Percentiles rank a stretch among this genome's conserved stretches.
phyloP scores from a whole-genome alignment of 2,797 vertebrate genomes.

The Cichlasoma orientale region DNA sequence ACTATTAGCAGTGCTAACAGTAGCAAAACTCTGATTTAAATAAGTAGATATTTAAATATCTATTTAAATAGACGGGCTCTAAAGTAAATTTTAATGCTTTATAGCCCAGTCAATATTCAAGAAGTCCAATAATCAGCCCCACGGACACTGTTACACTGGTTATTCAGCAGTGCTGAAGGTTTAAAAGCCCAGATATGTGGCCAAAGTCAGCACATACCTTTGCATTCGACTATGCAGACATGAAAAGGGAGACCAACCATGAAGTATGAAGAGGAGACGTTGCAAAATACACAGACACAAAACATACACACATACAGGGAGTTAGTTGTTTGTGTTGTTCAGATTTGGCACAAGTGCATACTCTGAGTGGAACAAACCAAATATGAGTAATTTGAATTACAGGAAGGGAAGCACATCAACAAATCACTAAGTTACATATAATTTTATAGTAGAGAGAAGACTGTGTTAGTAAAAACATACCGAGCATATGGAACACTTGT shows the following conservation, averaged over 20 bases:
- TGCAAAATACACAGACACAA: constrained; percentile 34
- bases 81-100: background rate
- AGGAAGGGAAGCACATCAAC: background rate
- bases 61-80: background rate
- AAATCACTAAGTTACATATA: accelerated
- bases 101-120: too few relatives aligned
- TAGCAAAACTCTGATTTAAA: background rate
- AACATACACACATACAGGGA: constrained; percentile 42
- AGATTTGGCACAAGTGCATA: background rate
- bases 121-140: too few relatives aligned
- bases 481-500: background rate
- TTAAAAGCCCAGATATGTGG: background rate
- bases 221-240: constrained; percentile 59
- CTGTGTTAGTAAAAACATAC: accelerated
- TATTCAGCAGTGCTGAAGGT: constrained; percentile 11
- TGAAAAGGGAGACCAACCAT: constrained; percentile 53
- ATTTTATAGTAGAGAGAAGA: accelerated
- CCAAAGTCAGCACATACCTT: constrained; percentile 60
- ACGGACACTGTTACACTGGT: background rate
- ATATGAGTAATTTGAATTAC: background rate
- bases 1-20: background rate
- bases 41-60: background rate
- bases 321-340: constrained; percentile 31
- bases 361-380: background rate
- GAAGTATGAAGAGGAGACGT: constrained; percentile 52